These are phyloP conservation scores for Notolabrus celidotus DNA, from an alignment of 2,797 vertebrate species.

Conservation along the genomic window DNA sequence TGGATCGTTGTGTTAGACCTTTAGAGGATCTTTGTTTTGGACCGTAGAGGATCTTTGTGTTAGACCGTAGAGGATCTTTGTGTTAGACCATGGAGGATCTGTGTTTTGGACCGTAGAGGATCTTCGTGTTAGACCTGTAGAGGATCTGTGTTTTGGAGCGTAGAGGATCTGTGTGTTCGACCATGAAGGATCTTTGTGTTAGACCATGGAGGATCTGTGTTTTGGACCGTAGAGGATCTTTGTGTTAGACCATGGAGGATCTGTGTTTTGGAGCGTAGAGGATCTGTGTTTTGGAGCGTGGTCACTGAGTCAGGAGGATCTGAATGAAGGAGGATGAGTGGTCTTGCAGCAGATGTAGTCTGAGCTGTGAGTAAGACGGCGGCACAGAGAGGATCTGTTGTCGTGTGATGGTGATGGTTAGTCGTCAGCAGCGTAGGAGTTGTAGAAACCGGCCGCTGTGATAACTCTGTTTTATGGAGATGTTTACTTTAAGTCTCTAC, in stretches of 20 bases:
- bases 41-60: constrained; percentile 44
- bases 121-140: too few relatives aligned
- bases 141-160: constrained; percentile 42
- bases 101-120: too few relatives aligned
- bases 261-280: constrained; percentile 38
- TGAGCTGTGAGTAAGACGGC: constrained; percentile 19
- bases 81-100: too few relatives aligned
- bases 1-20: too few relatives aligned
- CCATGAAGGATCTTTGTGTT: too few relatives aligned
- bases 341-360: constrained; percentile 28
- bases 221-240: constrained; percentile 44
- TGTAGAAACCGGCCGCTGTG: constrained; percentile 36
- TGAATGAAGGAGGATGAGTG: constrained; percentile 41
- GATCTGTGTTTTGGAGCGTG: constrained; percentile 40
- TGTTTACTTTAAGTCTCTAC: constrained; percentile 45
- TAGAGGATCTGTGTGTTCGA: too few relatives aligned
- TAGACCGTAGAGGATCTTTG: constrained; percentile 33
- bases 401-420: constrained; percentile 12
- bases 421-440: constrained; percentile 11
- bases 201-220: too few relatives aligned
- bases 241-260: constrained; percentile 37
- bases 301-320: constrained; percentile 55
- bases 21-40: constrained; percentile 43
- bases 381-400: constrained; percentile 12
- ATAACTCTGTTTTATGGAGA: constrained; percentile 49